Evolutionary conservation across 1,140 invertebrate genomes (phyloP).

Genomic region (Aphidius ervi): DNA sequence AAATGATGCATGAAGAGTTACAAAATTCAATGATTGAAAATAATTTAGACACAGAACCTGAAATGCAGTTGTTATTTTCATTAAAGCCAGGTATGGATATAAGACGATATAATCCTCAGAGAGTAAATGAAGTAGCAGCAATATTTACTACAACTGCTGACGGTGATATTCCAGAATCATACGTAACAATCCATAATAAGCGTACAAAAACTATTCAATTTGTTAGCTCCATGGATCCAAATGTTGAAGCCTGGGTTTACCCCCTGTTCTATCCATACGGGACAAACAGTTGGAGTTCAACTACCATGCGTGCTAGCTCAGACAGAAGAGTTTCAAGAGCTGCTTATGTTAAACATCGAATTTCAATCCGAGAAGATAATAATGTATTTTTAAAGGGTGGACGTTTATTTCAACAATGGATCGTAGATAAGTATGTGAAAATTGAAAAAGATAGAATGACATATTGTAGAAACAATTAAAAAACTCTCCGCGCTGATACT

Average conservation of each 20-base stretch:
- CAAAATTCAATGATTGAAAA: background rate
- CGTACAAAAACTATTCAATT: background rate
- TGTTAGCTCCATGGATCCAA: conserved; percentile 4
- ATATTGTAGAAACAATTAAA: background rate
- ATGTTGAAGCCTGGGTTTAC: conserved; percentile 6
- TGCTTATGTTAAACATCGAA: conserved; percentile 14
- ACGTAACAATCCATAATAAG: conserved; percentile 4
- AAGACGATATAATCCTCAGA: conserved; percentile 13
- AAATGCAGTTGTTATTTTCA: conserved; percentile 5
- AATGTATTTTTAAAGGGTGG: conserved; percentile 5
- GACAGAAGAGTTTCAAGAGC: conserved; percentile 16
- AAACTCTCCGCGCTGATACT: background rate
- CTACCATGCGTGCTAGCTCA: background rate
- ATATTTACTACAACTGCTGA: conserved; percentile 6
- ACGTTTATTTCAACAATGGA: conserved; percentile 9
- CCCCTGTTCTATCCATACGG: conserved; percentile 16
- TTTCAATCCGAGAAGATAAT: conserved; percentile 1
- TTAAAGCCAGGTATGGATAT: background rate
- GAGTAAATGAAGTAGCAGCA: conserved; percentile 18
- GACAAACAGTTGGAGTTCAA: conserved; percentile 6
- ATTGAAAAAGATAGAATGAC: conserved; percentile 6
- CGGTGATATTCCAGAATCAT: conserved; percentile 3
- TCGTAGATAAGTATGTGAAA: conserved; percentile 11
- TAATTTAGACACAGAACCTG: conserved; percentile 5
- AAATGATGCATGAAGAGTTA: conserved; percentile 15